These are phyloP conservation scores for Nymphalis io DNA, from an alignment of 1,140 invertebrate genomes.

Conservation along the genomic window DNA sequence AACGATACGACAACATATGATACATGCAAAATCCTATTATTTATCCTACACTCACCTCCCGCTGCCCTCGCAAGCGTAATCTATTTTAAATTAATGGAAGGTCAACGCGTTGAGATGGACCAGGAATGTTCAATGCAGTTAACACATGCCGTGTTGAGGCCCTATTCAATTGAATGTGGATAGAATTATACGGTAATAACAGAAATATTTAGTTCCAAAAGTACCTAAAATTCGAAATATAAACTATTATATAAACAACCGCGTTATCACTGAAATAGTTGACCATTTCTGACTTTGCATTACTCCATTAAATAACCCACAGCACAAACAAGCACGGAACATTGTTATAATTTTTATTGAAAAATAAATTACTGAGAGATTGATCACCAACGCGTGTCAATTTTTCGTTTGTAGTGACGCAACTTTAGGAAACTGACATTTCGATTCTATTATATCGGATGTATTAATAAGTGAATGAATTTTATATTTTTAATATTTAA, in stretches of 20 bases:
- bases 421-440: not conserved
- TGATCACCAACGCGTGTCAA: too few relatives aligned
- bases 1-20: not conserved
- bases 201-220: not conserved
- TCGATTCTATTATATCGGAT: constrained; percentile 5
- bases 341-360: too few relatives aligned
- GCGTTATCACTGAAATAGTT: too few relatives aligned
- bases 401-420: too few relatives aligned
- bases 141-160: constrained; percentile 35
- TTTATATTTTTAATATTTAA: not conserved
- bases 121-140: constrained; percentile 37
- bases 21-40: constrained; percentile 14
- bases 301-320: too few relatives aligned
- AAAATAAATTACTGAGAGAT: too few relatives aligned
- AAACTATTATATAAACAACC: not conserved
- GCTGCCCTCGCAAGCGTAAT: constrained; percentile 43
- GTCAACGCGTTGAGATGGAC: constrained; percentile 48
- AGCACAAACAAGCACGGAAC: too few relatives aligned
- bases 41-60: constrained; percentile 28
- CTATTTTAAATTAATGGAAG: constrained; percentile 75
- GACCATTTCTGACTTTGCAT: too few relatives aligned
- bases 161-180: constrained; percentile 32
- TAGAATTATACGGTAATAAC: constrained; percentile 34
- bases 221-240: not conserved
- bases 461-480: constrained; percentile 12